Conservation (phyloP, 2,113 vertebrate species). For the Anarrhichthys ocellatus region DNA sequence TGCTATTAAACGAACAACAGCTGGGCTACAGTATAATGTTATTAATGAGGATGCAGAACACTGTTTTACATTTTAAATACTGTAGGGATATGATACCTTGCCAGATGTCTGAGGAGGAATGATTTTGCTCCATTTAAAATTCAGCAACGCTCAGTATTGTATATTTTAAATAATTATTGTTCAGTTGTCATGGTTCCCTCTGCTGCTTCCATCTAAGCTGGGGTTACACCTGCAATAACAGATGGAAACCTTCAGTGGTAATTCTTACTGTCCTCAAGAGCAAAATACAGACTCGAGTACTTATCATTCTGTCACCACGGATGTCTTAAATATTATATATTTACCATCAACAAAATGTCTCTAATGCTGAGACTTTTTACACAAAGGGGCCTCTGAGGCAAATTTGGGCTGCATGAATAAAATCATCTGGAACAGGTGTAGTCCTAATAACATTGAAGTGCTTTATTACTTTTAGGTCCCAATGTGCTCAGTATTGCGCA, state of each 20-base stretch:
- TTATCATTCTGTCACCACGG: not conserved
- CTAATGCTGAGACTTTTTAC: not conserved
- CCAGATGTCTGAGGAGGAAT: not conserved
- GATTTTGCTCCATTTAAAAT: not conserved
- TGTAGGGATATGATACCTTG: not conserved
- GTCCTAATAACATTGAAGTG: not conserved
- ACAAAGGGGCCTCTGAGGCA: not conserved
- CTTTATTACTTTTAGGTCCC: not conserved
- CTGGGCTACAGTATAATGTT: not conserved
- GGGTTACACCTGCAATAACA: not conserved
- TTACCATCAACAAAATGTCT: not conserved
- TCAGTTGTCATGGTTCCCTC: slow-evolving; percentile 9
- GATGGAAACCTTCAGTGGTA: not conserved
- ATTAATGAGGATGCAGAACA: slow-evolving; percentile 4
- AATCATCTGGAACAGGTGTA: not conserved
- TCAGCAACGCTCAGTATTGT: not conserved
- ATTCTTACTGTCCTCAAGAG: not conserved
- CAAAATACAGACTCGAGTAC: not conserved
- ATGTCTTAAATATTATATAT: not conserved
- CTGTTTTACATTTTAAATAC: not conserved
- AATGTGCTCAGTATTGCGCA: not conserved
- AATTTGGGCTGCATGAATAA: not conserved
- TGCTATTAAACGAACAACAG: not conserved
- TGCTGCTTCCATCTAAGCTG: not conserved
- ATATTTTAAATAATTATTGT: no score